Base-by-base conservation (phyloP, 2,888 invertebrate genomes). In the Megalurothrips usitatus region DNA sequence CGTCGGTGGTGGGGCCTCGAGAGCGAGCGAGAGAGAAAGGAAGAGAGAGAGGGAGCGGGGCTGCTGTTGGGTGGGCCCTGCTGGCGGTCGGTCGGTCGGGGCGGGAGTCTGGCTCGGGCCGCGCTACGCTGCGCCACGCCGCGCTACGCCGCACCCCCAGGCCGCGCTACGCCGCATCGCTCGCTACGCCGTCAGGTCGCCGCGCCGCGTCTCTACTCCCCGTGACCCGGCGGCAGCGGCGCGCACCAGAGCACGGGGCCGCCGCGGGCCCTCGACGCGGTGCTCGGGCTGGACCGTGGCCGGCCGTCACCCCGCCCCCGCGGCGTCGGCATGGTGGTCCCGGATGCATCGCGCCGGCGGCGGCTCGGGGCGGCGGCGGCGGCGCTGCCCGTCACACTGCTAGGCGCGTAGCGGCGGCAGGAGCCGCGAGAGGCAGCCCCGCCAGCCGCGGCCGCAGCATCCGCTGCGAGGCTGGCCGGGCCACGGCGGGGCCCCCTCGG, bases 401-500 rank as follows among this genome's bases (percentile, higher is more conserved):
- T 1, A 1, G 10, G 12, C 11, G 68, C 68, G 14, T 17, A 58
- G 19, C 58, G 58, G 58, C 58, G 58, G 17, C 34, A 43, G 34
- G 3, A 6, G 34, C 34, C 34, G 34, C 2, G 34, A 2, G 34
- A 43, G 34, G 34, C 34, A n/a, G n/a, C n/a, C n/a, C n/a, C n/a
- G n/a, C n/a, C n/a, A n/a, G n/a, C n/a, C n/a, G n/a, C n/a, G n/a
- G n/a, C n/a, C n/a, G n/a, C n/a, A 43, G 34, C 58, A 58, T 58
- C 19, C 58, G 6, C 58, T n/a, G 58, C 17, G 58, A 58, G 58
- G 68, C 68, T 75, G 68, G 68, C 68, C 1, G 68, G 6, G 26
- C 68, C 68, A 75, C 68, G 68, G 12, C 68, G 68, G 23, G 23
- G 68, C 68, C 68, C 68, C 68, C 68, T 23, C 68, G 68, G 68